Evolutionary conservation across 2,888 invertebrate species (phyloP).

Genomic region (Allolobophora icterica): DNA sequence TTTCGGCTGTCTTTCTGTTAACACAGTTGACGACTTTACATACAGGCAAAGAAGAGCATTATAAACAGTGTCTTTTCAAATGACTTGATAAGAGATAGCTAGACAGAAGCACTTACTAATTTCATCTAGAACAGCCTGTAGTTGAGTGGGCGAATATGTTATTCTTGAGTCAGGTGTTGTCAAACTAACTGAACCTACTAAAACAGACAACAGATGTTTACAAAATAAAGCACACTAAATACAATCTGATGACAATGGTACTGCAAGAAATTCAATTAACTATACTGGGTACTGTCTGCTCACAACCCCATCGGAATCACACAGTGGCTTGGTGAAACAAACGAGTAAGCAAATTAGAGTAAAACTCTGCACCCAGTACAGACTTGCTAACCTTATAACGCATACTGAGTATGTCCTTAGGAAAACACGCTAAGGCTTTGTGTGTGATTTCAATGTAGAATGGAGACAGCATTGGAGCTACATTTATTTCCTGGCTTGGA

Average conservation of each 20-base stretch:
- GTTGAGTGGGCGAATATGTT: neutral
- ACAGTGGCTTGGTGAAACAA: neutral
- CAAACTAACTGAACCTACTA: neutral
- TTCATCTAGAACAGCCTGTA: neutral
- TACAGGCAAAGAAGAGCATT: neutral
- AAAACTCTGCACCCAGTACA: too few species aligned
- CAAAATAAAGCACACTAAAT: neutral
- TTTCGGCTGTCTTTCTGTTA: too few species aligned
- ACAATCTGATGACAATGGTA: neutral
- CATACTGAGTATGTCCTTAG: neutral
- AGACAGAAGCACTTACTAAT: neutral
- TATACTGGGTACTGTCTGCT: neutral
- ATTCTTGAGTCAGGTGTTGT: neutral
- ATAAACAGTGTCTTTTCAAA: too few species aligned
- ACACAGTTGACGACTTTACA: neutral
- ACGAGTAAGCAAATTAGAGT: too few species aligned
- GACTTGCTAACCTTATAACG: too few species aligned
- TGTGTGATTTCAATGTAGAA: too few species aligned
- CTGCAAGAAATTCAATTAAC: neutral
- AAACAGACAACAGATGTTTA: neutral
- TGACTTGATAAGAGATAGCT: too few species aligned
- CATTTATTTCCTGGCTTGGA: too few species aligned
- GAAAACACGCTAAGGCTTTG: too few species aligned
- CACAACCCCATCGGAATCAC: neutral
- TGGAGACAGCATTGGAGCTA: too few species aligned